Base-by-base conservation (phyloP, 2,113 vertebrate genomes). In the Otocyon megalotis region DNA sequence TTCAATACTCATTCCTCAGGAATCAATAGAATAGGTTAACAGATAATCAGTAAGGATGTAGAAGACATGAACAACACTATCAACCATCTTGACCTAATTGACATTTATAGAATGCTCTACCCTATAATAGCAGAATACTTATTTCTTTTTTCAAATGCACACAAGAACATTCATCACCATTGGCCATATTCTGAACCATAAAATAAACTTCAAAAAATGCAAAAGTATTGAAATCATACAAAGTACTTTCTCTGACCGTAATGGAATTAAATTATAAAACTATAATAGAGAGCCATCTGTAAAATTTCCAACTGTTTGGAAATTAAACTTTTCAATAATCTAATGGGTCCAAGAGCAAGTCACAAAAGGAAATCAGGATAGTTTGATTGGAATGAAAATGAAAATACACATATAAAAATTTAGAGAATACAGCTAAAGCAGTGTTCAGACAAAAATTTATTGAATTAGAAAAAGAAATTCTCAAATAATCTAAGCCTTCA, bases 251-350 rank as follows among this genome's bases (percentile, higher is more conserved):
- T 76, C 28, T 84, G 50, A 56, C 79, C 20, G 22, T 83, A 83
- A 56, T 84, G 58, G 11, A 90, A 65, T 76, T 83, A 94, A 74
- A 76, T 76, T 43, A 94, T 74, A 89, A 63, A 62, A 76, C 15
- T 65, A n/a, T 43, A 54, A 65, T 56, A 76, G 2, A 90, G 82
- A 74, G 16, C 17, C 62, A 81, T 88, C 63, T 71, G 62, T 80
- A 71, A 71, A 69, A 53, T 74, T 15, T 62, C 58, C 20, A 35
- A 56, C 48, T 48, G 82, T 65, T 90, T 94, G 35, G n/a, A 94
- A 54, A 89, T 74, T 74, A 94, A 94, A n/a, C 62, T 87, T 95
- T 10, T 28, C 71, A 72, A 43, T 71, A 81, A 95, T 86, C 72
- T 48, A 69, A 13, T 72, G 28, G 43, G 13, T 32, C 56, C 28